Conservation (phyloP, 1,140 invertebrate genomes). For the Bombus sibiricus region DNA sequence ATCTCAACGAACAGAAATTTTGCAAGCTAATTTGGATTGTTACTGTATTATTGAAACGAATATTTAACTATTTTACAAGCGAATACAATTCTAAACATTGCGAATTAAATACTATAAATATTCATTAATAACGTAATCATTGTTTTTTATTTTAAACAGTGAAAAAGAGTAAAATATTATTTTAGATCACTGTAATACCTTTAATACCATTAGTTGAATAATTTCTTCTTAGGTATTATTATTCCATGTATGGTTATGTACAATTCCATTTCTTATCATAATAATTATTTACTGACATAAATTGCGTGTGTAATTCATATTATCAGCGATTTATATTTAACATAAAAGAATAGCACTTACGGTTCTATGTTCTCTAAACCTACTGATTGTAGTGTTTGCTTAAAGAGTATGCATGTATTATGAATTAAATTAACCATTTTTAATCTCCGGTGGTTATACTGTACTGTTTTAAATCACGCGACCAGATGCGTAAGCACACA, state of each 20-base stretch:
- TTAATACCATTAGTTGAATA: background rate
- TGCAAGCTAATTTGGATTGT: too few relatives aligned
- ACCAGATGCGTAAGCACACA: constrained; percentile 9
- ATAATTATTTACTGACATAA: background rate
- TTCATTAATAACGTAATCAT: background rate
- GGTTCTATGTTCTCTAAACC: background rate
- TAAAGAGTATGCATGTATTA: background rate
- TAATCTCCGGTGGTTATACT: background rate
- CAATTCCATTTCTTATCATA: background rate
- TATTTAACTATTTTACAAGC: too few relatives aligned
- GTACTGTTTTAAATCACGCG: constrained; percentile 1
- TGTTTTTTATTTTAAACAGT: background rate
- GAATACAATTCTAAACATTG: too few relatives aligned
- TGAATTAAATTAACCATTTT: background rate
- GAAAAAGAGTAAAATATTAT: background rate
- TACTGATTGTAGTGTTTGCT: background rate
- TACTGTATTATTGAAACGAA: too few relatives aligned
- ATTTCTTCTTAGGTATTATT: background rate
- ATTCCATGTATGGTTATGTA: background rate
- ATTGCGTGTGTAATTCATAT: background rate
- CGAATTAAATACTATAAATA: background rate
- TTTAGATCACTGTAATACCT: background rate
- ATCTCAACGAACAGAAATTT: too few relatives aligned
- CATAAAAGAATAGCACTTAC: background rate
- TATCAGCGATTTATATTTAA: background rate